Conservation (phyloP, 1,140 invertebrate species). For the Zaprionus tsacasi region DNA sequence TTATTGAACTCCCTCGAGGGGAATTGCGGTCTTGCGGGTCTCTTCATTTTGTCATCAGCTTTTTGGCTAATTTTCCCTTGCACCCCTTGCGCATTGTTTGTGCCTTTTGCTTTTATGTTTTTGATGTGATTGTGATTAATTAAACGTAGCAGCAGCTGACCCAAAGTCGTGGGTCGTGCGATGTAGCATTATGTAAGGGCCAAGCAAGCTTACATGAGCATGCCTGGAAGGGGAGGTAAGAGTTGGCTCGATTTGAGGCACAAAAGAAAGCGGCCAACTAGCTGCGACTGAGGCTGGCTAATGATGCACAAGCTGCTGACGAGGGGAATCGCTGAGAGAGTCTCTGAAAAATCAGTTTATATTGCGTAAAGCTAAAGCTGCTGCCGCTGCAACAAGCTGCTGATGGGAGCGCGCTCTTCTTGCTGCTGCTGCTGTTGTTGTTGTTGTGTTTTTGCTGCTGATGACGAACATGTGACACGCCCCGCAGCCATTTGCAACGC, state of each 20-base stretch:
- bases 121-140: slow-evolving; percentile 43
- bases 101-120: slow-evolving; percentile 16
- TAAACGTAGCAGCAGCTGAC: slow-evolving; percentile 42
- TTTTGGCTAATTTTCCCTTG: slow-evolving; percentile 61
- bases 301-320: slow-evolving; percentile 47
- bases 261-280: slow-evolving; percentile 50
- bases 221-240: too few relatives aligned
- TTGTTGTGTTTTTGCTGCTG: slow-evolving; percentile 30
- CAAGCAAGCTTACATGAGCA: slow-evolving; percentile 42
- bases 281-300: slow-evolving; percentile 18
- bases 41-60: slow-evolving; percentile 46
- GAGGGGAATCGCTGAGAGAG: slow-evolving; percentile 17
- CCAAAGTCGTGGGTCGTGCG: slow-evolving; percentile 31
- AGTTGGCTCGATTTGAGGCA: slow-evolving; percentile 23
- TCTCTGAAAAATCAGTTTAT: slow-evolving; percentile 41
- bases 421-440: not conserved
- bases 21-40: not conserved
- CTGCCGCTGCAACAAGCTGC: slow-evolving; percentile 43
- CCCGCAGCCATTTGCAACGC: slow-evolving; percentile 72
- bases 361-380: slow-evolving; percentile 72
- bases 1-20: slow-evolving; percentile 54
- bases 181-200: slow-evolving; percentile 36
- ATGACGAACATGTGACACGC: slow-evolving; percentile 78
- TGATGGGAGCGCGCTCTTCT: slow-evolving; percentile 37
- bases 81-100: slow-evolving; percentile 22